Evolutionary conservation across 2,113 vertebrate genomes (phyloP).

Genomic region (Anarhynchus alexandrinus): DNA sequence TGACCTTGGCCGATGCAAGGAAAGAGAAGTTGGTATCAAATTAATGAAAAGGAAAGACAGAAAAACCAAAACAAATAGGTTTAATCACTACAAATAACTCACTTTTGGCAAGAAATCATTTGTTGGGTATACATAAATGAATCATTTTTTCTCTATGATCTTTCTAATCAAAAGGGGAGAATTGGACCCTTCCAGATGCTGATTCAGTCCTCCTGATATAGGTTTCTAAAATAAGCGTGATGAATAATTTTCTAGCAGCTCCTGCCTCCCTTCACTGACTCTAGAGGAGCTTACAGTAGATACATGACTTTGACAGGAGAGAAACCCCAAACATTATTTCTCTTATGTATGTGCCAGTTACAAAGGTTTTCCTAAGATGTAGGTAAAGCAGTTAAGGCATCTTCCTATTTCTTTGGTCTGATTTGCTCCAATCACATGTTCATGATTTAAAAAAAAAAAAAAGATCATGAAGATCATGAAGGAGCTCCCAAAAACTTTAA

Average conservation of each 20-base stretch:
- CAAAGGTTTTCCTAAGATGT: not conserved
- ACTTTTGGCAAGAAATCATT: not conserved
- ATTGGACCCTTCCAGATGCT: not conserved
- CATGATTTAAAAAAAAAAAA: not conserved
- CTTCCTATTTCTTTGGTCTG: not conserved
- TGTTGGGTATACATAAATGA: not conserved
- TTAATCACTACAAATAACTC: not conserved
- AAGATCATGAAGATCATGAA: not conserved
- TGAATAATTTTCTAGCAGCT: not conserved
- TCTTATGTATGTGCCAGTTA: not conserved
- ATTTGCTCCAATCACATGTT: not conserved
- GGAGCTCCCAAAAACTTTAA: not conserved
- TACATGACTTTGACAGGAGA: not conserved
- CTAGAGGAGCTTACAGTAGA: not conserved
- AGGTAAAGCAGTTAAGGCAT: not conserved
- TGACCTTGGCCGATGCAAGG: constrained; percentile 10
- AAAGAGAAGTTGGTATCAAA: not conserved
- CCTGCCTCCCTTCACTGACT: not conserved
- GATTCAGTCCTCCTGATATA: not conserved
- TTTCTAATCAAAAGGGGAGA: not conserved
- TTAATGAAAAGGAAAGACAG: not conserved
- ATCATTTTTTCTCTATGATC: not conserved
- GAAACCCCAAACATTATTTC: not conserved
- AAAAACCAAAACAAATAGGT: not conserved
- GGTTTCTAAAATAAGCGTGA: not conserved